Conservation (phyloP, 2,797 vertebrate genomes). For the Rhinogobio ventralis region DNA sequence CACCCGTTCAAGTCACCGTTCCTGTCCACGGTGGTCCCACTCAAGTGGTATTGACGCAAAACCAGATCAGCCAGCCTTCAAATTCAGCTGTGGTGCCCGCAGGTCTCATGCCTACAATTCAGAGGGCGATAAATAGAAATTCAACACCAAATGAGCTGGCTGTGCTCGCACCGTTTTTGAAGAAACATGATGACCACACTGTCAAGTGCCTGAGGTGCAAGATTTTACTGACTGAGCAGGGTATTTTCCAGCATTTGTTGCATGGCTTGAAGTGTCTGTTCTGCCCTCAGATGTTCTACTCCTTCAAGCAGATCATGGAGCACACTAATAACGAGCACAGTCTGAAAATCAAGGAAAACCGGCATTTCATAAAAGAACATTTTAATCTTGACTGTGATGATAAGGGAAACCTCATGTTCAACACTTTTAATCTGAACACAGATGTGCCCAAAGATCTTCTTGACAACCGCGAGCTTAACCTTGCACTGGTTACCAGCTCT, state of each 20-base stretch:
- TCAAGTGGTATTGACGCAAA: constrained; percentile 74
- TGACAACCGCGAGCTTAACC: constrained; percentile 81
- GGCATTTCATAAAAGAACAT: constrained; percentile 79
- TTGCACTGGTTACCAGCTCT: constrained; percentile 80
- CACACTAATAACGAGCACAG: constrained; percentile 80
- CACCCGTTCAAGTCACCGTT: constrained; percentile 82
- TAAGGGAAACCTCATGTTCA: constrained; percentile 78
- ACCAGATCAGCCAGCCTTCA: constrained; percentile 64
- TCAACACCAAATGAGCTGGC: constrained; percentile 73
- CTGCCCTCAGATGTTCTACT: constrained; percentile 85
- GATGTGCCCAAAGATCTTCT: constrained; percentile 81
- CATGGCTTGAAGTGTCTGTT: constrained; percentile 87
- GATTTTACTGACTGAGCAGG: constrained; percentile 77
- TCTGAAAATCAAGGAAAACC: constrained; percentile 75
- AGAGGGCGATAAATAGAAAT: constrained; percentile 33
- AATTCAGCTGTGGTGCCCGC: constrained; percentile 29
- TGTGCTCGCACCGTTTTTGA: constrained; percentile 80
- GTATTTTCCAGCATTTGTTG: constrained; percentile 83
- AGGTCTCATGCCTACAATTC: constrained; percentile 41
- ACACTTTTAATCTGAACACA: constrained; percentile 82
- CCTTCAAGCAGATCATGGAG: constrained; percentile 80
- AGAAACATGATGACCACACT: constrained; percentile 80
- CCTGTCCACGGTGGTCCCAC: constrained; percentile 71
- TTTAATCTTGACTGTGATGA: constrained; percentile 77
- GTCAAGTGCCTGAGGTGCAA: constrained; percentile 83